A percentile compares a stretch with the other conserved stretches of the same genome.
phyloP scores from a whole-genome alignment of 2,888 invertebrate species.

The Pterostichus madidus region DNA sequence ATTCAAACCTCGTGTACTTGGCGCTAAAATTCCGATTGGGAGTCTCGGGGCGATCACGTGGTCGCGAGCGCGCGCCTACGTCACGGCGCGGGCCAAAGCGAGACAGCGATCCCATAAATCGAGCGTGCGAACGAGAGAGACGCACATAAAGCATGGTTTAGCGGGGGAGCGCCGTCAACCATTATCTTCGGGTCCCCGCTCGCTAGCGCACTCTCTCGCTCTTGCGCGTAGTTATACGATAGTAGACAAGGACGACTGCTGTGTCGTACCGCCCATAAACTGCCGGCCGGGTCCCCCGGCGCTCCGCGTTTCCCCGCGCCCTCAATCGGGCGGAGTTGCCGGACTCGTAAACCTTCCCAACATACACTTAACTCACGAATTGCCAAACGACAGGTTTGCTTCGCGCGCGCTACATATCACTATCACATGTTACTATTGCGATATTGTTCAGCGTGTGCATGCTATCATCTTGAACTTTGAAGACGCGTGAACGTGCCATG shows the following conservation, averaged over 20 bases:
- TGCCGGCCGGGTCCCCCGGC: constrained; percentile 69
- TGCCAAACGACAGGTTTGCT: constrained; percentile 77
- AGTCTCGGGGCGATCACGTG: constrained; percentile 75
- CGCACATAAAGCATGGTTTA: constrained; percentile 78
- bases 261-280: constrained; percentile 78
- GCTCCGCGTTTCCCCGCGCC: constrained; percentile 71
- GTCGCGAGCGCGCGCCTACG: constrained; percentile 73
- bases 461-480: not conserved
- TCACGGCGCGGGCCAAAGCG: constrained; percentile 77
- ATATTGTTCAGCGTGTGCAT: constrained; percentile 48
- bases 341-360: constrained; percentile 77
- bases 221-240: constrained; percentile 69
- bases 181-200: constrained; percentile 76
- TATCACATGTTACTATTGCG: constrained; percentile 55
- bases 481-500: constrained; percentile 44
- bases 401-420: constrained; percentile 71
- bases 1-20: constrained; percentile 70
- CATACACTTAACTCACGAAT: constrained; percentile 78
- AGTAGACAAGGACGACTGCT: constrained; percentile 76
- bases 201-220: constrained; percentile 72
- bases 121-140: constrained; percentile 77
- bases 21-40: constrained; percentile 76
- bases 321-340: constrained; percentile 75
- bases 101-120: constrained; percentile 77
- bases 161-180: constrained; percentile 78